Conservation (phyloP, 2,797 vertebrate species). For the Tenualosa ilisha region DNA sequence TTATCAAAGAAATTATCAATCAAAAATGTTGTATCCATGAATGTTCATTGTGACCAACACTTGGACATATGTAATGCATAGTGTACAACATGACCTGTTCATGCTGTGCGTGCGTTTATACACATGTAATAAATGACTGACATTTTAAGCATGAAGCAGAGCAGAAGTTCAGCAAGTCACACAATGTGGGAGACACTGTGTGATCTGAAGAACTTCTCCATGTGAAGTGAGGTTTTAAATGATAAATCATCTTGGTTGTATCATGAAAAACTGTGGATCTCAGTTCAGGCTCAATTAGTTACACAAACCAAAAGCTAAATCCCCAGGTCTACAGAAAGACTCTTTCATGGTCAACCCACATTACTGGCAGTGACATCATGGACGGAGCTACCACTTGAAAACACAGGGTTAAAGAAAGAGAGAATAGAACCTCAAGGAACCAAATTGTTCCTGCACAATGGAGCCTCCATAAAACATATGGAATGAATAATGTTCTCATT, state of each 20-base stretch:
- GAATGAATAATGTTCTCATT: slow-evolving; percentile 79
- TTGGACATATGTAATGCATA: background rate
- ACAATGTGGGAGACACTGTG: background rate
- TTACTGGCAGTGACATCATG: slow-evolving; percentile 62
- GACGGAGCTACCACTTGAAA: slow-evolving; percentile 63
- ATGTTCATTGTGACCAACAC: background rate
- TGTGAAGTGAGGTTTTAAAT: background rate
- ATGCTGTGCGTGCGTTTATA: background rate
- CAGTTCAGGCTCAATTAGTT: slow-evolving; percentile 3
- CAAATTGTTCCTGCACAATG: slow-evolving; percentile 69
- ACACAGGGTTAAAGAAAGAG: slow-evolving; percentile 60
- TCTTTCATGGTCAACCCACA: slow-evolving; percentile 12
- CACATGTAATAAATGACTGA: background rate
- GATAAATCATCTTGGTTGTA: background rate
- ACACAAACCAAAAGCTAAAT: background rate
- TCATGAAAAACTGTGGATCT: background rate
- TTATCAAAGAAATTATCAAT: background rate
- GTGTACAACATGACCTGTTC: background rate
- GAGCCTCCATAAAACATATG: slow-evolving; percentile 76
- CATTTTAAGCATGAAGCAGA: background rate
- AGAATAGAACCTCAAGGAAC: slow-evolving; percentile 53
- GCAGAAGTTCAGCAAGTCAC: background rate
- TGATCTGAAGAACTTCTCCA: background rate
- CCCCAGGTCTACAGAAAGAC: slow-evolving; percentile 14
- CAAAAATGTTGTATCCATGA: background rate